Conservation (phyloP, 2,113 vertebrate genomes). For the Xiphophorus couchianus region DNA sequence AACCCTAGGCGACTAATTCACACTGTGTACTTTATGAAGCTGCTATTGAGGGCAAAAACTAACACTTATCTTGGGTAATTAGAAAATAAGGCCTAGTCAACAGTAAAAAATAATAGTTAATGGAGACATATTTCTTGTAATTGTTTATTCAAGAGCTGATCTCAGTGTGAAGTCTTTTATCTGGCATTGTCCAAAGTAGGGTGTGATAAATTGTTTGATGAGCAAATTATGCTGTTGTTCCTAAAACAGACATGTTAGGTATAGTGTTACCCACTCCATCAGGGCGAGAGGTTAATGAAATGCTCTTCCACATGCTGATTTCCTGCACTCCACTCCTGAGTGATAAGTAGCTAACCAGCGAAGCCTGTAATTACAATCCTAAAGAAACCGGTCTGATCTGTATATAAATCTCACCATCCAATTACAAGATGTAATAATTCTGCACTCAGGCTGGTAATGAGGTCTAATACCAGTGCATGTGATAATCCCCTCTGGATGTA, state of each 20-base stretch:
- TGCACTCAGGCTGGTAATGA: conserved; percentile 99
- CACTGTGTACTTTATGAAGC: conserved; percentile 83
- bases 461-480: conserved; percentile 99
- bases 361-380: conserved; percentile 91
- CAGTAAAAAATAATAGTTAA: conserved; percentile 90
- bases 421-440: conserved; percentile 99
- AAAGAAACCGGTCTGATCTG: conserved; percentile 88
- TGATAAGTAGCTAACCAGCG: conserved; percentile 92
- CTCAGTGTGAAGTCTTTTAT: conserved; percentile 87
- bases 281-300: conserved; percentile 99
- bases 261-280: conserved; percentile 88
- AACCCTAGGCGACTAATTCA: conserved; percentile 37
- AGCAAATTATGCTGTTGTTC: conserved; percentile 94
- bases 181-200: conserved; percentile 45
- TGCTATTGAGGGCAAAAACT: conserved; percentile 89
- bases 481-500: conserved; percentile 99
- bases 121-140: conserved; percentile 88
- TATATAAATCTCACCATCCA: conserved; percentile 99
- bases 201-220: conserved; percentile 94
- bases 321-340: conserved; percentile 97
- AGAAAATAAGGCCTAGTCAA: conserved; percentile 91
- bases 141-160: conserved; percentile 89
- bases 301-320: conserved; percentile 97
- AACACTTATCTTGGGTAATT: conserved; percentile 92
- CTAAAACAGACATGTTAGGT: conserved; percentile 97